Percentiles rank a stretch among this genome's conserved stretches.
phyloP scores from a whole-genome alignment of 2,797 vertebrate genomes.

The Lateolabrax maculatus region DNA sequence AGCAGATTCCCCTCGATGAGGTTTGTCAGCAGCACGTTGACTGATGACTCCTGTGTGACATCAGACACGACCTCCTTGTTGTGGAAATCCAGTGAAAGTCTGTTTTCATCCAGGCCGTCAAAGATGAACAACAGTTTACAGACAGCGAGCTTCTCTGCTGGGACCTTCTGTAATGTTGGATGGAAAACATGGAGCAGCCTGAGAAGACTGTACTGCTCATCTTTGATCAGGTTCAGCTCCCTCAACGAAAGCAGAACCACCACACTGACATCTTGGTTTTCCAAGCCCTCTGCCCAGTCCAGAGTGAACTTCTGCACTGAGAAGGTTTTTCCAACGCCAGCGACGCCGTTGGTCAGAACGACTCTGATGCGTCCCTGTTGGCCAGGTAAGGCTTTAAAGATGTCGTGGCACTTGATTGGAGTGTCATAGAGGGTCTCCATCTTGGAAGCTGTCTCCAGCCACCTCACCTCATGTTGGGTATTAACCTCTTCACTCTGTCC shows the following conservation, averaged over 20 bases:
- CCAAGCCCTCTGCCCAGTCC: conserved; percentile 26
- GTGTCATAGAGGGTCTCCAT: neutral
- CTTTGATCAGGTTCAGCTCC: conserved; percentile 31
- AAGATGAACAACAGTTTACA: conserved; percentile 15
- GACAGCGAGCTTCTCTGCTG: conserved; percentile 1
- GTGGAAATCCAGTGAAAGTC: conserved; percentile 31
- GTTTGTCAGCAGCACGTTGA: conserved; percentile 29
- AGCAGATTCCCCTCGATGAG: conserved; percentile 35
- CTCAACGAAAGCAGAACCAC: conserved; percentile 30
- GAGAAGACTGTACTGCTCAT: conserved; percentile 13
- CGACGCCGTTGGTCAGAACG: too few relatives aligned
- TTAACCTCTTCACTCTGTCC: too few relatives aligned
- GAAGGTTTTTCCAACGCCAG: neutral
- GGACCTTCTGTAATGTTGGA: conserved; percentile 13
- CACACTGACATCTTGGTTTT: conserved; percentile 28
- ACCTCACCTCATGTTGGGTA: too few relatives aligned
- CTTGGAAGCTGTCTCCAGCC: too few relatives aligned
- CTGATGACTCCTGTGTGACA: conserved; percentile 19
- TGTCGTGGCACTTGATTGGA: neutral
- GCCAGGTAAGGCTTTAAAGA: neutral
- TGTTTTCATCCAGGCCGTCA: neutral
- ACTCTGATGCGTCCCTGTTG: too few relatives aligned
- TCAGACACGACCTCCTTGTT: conserved; percentile 1
- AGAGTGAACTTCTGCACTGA: conserved; percentile 20
- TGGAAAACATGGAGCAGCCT: conserved; percentile 11